Conservation (phyloP, 1,140 invertebrate species). For the Nasonia giraulti region DNA sequence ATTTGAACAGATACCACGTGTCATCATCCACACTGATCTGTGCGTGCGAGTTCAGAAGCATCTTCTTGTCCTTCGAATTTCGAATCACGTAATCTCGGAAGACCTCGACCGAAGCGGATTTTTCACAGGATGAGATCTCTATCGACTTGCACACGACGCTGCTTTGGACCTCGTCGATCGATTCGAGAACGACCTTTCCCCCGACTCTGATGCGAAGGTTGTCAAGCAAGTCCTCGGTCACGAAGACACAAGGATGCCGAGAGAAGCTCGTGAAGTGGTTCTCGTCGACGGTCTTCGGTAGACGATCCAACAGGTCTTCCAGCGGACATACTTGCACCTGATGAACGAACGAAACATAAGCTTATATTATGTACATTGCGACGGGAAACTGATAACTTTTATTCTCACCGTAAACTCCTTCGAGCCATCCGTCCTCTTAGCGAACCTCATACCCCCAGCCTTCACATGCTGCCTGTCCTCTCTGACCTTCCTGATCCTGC, state of each 20-base stretch:
- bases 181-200: constrained; percentile 67
- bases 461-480: constrained; percentile 51
- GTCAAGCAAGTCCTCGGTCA: constrained; percentile 59
- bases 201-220: constrained; percentile 66
- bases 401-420: constrained; percentile 55
- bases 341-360: not conserved
- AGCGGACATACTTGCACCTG: not conserved
- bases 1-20: constrained; percentile 70
- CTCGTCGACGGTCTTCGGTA: not conserved
- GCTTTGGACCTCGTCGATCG: constrained; percentile 44
- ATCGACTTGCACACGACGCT: constrained; percentile 62
- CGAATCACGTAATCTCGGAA: constrained; percentile 78
- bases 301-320: not conserved
- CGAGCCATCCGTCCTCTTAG: not conserved
- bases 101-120: constrained; percentile 72
- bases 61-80: constrained; percentile 71
- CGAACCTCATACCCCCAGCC: not conserved
- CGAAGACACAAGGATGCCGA: constrained; percentile 55
- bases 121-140: constrained; percentile 74
- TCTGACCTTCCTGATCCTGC: constrained; percentile 57
- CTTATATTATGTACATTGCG: not conserved
- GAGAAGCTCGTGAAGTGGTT: constrained; percentile 11
- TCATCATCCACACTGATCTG: constrained; percentile 75
- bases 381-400: not conserved
- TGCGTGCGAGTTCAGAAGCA: constrained; percentile 78